Evolutionary conservation across 2,888 invertebrate species (phyloP), one percentile per base, ranked within the genome.

Genomic region (Chelonus formosanus): DNA sequence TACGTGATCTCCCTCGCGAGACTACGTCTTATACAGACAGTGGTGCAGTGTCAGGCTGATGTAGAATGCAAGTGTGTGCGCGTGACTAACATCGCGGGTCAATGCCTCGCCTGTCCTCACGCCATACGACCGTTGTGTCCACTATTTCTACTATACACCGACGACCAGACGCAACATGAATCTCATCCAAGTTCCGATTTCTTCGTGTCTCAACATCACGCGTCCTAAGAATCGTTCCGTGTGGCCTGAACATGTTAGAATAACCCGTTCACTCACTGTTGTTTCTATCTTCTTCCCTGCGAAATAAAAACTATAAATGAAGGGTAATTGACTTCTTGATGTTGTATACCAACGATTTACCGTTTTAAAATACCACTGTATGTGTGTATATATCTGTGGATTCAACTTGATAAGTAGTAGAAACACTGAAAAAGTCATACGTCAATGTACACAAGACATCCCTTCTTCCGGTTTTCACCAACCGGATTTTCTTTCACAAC

Each of bases 101-200:
- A 80, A 79, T 80, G 80, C 76, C 80, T 80, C 72, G 67, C 69
- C 73, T 76, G 78, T 80, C 77, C 77, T 76, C 77, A 73, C 63
- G 54, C 56, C 45, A 53, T 50, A 73, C 67, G 72, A 64, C 61
- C 58, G 59, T 70, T 66, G 62, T 60, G 48, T 67, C 20, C 55
- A 35, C 54, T 54, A 35, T 47, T 47, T 10, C 35, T 58, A 58
- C 58, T 58, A 32, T 5, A 48, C 63, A 65, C 59, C 67, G 60
- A 57, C 63, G 61, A 61, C 60, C 53, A 32, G 35, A 8, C 3
- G n/a, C 57, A 31, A 57, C 45, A 8, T 57, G 6, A 32, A 58
- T 58, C 35, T 8, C 5, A 47, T 34, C 45, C 40, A 40, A 40
- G 40, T 40, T 40, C 40, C 40, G 40, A 40, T 40, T 40, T 6